Base-by-base conservation (phyloP, 30 jellyfish, hydroid and myxozoan genomes). In the Catostylus mosaicus region DNA sequence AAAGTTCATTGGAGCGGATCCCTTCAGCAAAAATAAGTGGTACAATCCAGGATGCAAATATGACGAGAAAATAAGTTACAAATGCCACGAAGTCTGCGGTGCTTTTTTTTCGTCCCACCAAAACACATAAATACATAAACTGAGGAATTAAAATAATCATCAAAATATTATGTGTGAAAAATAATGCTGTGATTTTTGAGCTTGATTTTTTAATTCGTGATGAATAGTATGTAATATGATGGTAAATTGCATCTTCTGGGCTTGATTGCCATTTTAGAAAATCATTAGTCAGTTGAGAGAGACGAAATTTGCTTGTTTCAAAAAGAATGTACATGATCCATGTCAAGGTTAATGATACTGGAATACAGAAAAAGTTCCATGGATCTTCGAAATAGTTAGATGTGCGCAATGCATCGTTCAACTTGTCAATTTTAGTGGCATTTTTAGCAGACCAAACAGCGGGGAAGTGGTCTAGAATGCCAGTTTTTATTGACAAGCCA, bases 241-340 rank as follows among this genome's bases (percentile, higher is more conserved):
- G 60, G 47, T 69, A 69, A 30, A 69, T 69, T 26, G 82, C 82
- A 37, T 69, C 82, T 69, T 69, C 82, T 3, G 82, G 65, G 29
- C 66, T 43, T 26, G 27, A 36, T 69, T 69, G 66, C 82, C 82
- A 69, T 0, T n/a, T 35, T 23, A 43, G 26, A 38, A 69, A 69
- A 30, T 69, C 82, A 20, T 43, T 26, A 18, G n/a, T 18, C 38
- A 69, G 36, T 16, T 69, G 54, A 22, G 38, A 24, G 26, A 69
- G 67, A 11, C 82, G 82, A 3, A 69, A 30, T 47, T 69, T 69
- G 66, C 66, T 69, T 9, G 14, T 69, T 33, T 47, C 62, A 27
- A 33, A 69, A 11, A 35, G 56, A 26, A 69, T 43, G 14, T 10
- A 69, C 66, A 69, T 43, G 0, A 69, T 47, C 82, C 82, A 69